Base-by-base conservation (phyloP, 92 coral and sea anemone species). In the Porites evermanni region DNA sequence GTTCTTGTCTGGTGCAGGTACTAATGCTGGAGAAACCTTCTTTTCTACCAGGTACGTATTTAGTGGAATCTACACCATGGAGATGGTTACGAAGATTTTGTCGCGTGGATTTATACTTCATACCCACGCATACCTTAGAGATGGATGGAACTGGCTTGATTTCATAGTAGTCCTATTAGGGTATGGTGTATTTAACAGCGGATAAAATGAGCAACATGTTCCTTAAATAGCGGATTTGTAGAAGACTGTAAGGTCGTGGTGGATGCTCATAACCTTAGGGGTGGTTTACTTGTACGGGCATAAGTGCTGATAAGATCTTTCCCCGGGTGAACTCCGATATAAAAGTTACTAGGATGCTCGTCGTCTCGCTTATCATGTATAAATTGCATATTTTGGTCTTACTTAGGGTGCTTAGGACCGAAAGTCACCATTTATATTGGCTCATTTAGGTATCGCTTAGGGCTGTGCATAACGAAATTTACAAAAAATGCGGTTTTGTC, bases 71-170 rank as follows among this genome's bases (percentile, higher is more conserved):
- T 96, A 96, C 84, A 94, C 99, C 47, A 3, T 90, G n/a, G 99
- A 96, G 80, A 96, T 96, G 99, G 17, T 93, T 19, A 73, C 93
- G 6, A 95, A 94, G 86, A 92, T 96, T 65, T 61, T 91, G 50
- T 91, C 99, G 9, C 95, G 98, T 23, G 99, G 99, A 16, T 96
- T 96, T 67, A 92, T 91, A 60, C 72, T 93, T 54, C 95, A 96
- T 79, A 79, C 88, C 4, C 91, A 95, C 73, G 98, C 99, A 3
- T 96, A 96, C 66, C 95, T 96, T 11, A 88, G 99, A 60, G 99
- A 96, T 70, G 83, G 94, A 2, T 96, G 99, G 99, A 96, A 96
- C 84, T 89, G 92, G 94, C 84, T 96, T 58, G 99, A 96, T 54
- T 94, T 94, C 66, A 79, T 95, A 11, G 99, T 96, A 9, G 99